Conservation (phyloP, 2,113 vertebrate genomes). For the Hystrix cristata region DNA sequence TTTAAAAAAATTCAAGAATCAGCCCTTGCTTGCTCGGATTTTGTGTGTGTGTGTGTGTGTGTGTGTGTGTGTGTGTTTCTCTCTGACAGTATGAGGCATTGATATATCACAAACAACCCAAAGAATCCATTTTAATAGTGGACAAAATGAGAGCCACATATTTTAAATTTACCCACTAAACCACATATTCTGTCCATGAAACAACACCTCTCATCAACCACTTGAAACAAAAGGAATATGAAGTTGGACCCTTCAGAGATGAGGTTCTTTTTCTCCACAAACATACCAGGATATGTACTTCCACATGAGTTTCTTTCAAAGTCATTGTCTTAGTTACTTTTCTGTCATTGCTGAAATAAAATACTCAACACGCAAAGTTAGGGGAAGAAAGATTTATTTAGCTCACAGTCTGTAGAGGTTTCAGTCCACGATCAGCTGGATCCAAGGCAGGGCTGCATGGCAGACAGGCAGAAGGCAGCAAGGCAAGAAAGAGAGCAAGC, state of each 20-base stretch:
- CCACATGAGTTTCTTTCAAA: conserved; percentile 24
- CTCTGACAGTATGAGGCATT: neutral
- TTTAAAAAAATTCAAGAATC: neutral
- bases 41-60: neutral
- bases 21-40: neutral
- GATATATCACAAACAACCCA: neutral
- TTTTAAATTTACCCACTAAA: neutral
- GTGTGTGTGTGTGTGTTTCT: neutral
- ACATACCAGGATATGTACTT: neutral
- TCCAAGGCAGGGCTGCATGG: too few relatives aligned
- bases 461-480: too few relatives aligned
- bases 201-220: neutral
- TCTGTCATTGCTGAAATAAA: too few relatives aligned
- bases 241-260: neutral
- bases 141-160: neutral
- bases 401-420: too few relatives aligned
- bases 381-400: too few relatives aligned
- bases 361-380: too few relatives aligned
- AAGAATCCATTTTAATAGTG: neutral
- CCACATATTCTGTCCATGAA: neutral
- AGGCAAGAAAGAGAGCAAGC: too few relatives aligned
- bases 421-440: too few relatives aligned
- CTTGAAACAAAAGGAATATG: neutral
- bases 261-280: conserved; percentile 9
- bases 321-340: neutral